Base-by-base conservation (phyloP, 2,888 invertebrate genomes). In the Folsomia manolachei region DNA sequence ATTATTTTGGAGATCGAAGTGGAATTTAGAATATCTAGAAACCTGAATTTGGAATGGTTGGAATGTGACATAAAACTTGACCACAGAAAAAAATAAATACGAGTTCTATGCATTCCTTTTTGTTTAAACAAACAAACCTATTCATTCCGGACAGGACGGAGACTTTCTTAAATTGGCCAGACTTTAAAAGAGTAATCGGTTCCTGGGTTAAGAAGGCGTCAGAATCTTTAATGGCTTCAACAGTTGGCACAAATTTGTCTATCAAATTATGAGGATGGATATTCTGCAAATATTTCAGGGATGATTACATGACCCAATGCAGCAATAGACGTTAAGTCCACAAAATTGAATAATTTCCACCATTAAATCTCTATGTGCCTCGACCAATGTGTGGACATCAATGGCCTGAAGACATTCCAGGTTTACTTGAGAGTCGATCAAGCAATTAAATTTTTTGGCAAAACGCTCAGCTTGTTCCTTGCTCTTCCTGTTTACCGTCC, bases 181-280 rank as follows among this genome's bases (percentile, higher is more conserved):
- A 25, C 66, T 72, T 73, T 7, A 79, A 52, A 1, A 78, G 19
- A 9, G 72, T 69, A 19, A 64, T 14, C 1, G 80, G 80, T 7
- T 77, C 71, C 64, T 78, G 74, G 19, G 73, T 67, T 23, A 80
- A 23, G 63, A 80, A 80, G n/a, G 80, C 69, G 1, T 75, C 71
- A 18, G 72, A 71, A 27, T 76, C 76, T 0, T 69, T 74, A 9
- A 76, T 24, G 0, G 62, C 52, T 70, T 80, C 80, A 53, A 79
- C 70, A 4, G 77, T 69, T 9, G 80, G 79, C 1, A 75, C 77
- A 70, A 78, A 80, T 0, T 73, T 67, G 1, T 19, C 26, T 4
- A 76, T 68, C 69, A 69, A 73, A n/a, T n/a, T n/a, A n/a, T n/a
- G n/a, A n/a, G n/a, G n/a, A n/a, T n/a, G 69, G 62, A n/a, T 72